Conservation (phyloP, 2,888 invertebrate species). For the Branchellion lobata region DNA sequence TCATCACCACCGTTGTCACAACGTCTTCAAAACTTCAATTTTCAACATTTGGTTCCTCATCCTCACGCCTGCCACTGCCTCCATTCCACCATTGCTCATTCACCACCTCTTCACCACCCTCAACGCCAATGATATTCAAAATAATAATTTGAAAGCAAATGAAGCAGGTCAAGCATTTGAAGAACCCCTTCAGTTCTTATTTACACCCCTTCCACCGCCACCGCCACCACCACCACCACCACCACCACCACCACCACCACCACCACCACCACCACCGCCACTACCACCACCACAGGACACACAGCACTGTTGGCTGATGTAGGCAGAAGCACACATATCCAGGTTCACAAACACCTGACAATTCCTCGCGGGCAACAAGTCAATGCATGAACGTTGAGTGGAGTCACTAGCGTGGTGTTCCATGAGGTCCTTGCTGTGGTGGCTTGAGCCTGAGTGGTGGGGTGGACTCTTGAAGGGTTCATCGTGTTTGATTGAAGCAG, state of each 20-base stretch:
- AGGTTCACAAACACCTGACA: conserved; percentile 45
- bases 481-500: no score
- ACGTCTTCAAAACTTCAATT: no score
- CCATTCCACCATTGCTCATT: no score
- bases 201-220: not conserved
- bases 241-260: not conserved
- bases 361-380: not conserved
- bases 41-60: no score
- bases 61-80: no score
- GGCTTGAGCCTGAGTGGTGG: no score
- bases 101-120: no score
- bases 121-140: no score
- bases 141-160: no score
- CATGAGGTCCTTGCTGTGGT: not conserved
- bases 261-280: not conserved
- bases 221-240: conserved; percentile 6
- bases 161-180: no score
- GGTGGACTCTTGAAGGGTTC: no score
- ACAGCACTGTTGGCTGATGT: conserved; percentile 2
- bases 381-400: not conserved
- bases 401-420: not conserved
- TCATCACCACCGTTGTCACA: no score
- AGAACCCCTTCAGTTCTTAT: not conserved
- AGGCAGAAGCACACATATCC: not conserved
- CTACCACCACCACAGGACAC: not conserved